Percentiles rank a stretch among this genome's conserved stretches.
Evolutionary conservation across 2,113 vertebrate genomes (phyloP).

Genomic region (Melanerpes formicivorus): DNA sequence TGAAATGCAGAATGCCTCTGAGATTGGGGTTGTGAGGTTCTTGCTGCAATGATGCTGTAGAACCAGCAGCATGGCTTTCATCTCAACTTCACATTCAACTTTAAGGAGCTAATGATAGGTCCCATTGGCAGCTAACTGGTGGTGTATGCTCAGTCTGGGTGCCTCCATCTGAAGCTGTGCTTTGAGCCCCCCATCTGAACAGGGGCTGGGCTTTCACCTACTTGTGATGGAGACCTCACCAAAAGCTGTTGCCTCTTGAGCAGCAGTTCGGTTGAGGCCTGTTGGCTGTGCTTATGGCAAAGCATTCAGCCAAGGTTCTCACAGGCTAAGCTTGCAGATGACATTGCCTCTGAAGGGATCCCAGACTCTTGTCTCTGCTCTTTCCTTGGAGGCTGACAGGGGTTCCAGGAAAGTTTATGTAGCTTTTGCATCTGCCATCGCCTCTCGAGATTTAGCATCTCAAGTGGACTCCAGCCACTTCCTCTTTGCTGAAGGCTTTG

Average conservation of each 20-base stretch:
- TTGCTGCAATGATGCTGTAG: background rate
- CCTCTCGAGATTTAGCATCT: background rate
- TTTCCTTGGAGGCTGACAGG: background rate
- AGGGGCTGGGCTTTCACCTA: background rate
- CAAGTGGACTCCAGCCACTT: background rate
- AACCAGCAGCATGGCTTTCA: background rate
- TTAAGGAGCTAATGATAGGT: background rate
- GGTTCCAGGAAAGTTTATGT: background rate
- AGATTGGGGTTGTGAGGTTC: background rate
- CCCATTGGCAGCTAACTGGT: fast-evolving
- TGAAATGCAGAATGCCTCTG: background rate
- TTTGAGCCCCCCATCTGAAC: background rate
- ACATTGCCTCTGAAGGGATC: background rate
- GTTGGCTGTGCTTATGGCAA: background rate
- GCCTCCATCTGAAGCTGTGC: background rate
- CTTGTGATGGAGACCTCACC: background rate
- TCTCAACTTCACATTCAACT: background rate
- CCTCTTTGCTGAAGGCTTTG: background rate
- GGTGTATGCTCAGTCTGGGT: background rate
- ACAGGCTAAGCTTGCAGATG: background rate
- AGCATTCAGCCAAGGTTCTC: background rate
- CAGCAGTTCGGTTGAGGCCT: background rate
- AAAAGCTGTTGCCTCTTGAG: background rate
- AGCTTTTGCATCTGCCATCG: background rate
- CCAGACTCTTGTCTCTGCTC: background rate